Evolutionary conservation across 2,888 invertebrate genomes (phyloP), one percentile per base, ranked within the genome.

Genomic region (Arctia plantaginis): DNA sequence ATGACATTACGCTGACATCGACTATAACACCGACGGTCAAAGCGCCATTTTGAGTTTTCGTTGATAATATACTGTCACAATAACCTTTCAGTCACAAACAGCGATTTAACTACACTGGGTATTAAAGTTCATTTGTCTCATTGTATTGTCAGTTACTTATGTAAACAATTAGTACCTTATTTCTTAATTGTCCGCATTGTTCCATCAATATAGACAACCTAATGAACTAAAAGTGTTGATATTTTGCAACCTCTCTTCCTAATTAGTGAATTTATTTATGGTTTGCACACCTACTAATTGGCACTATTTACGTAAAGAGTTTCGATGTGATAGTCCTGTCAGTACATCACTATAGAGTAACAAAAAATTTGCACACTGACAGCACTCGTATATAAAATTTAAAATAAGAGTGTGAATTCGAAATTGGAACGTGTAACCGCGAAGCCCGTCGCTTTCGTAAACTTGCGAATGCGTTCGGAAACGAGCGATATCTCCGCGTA

Each of bases 401-500:
- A 35, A 69, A 74, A 59, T 64, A 70, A 69, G 76, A 83, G 80
- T 81, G 77, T 79, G 78, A 76, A 85, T 85, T 86, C 81, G 73
- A 79, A 87, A 84, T 83, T 80, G 72, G 80, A 81, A 85, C 82
- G 81, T 74, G 73, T 73, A 78, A 77, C 79, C 77, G 77, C 75
- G 77, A 78, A 83, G 79, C 85, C 81, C 83, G 83, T 77, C 85
- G 83, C 88, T 88, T 84, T 84, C 82, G 85, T 78, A 83, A 86
- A 88, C 82, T 90, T 87, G 91, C 88, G 87, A 88, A 86, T 83
- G 83, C 85, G 90, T 87, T 89, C 88, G 88, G 82, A 87, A 88
- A 86, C 86, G 87, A 87, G 88, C 86, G 88, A 81, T 88, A 89
- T 83, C 82, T 87, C 90, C 90, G 93, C 90, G 91, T 88, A 88